Base-by-base conservation (phyloP, 2,113 vertebrate genomes). In the Chunga burmeisteri region DNA sequence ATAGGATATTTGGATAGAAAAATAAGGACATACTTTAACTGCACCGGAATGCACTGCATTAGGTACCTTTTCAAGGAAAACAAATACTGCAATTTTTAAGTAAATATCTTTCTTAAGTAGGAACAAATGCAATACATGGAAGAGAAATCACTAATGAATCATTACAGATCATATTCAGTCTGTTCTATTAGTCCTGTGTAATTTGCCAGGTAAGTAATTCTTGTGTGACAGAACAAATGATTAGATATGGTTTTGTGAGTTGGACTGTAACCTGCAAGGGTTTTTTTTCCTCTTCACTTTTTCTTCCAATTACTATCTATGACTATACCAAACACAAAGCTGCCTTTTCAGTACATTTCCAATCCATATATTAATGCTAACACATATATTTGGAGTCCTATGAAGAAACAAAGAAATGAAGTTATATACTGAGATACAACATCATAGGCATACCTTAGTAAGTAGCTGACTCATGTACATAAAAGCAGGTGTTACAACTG, bases 391-490 rank as follows among this genome's bases (percentile, higher is more conserved):
- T 63, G 18, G 34, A 88, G 36, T 84, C 32, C 16, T 21, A 62
- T 47, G 12, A 68, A 84, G 22, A 89, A 95, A 74, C 14, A 72
- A 58, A 40, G 19, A 55, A 62, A 27, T 29, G 13, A 92, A 86
- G 42, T 34, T 56, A 32, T 5, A 77, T 20, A 38, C 29, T 26
- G 19, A 86, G 20, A 38, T 42, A 42, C 38, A 88, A 13, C 22
- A 90, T 19, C 65, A 67, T 2, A 84, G 77, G 89, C 90, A 15
- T 86, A 99, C 99, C 99, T 99, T 99, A 3, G 98, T 99, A 81
- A 99, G 99, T 11, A 98, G 94, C 96, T 99, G 99, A 96, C 99
- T 98, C 98, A 99, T 98, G 95, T 99, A 99, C 13, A 99, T 86
- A 84, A 99, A 97, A 2, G 99, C 98, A 11, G 99, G 99, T 14